Evolutionary conservation across 1,140 invertebrate species (phyloP), one percentile per base, ranked within the genome.

Genomic region (Homarus americanus): DNA sequence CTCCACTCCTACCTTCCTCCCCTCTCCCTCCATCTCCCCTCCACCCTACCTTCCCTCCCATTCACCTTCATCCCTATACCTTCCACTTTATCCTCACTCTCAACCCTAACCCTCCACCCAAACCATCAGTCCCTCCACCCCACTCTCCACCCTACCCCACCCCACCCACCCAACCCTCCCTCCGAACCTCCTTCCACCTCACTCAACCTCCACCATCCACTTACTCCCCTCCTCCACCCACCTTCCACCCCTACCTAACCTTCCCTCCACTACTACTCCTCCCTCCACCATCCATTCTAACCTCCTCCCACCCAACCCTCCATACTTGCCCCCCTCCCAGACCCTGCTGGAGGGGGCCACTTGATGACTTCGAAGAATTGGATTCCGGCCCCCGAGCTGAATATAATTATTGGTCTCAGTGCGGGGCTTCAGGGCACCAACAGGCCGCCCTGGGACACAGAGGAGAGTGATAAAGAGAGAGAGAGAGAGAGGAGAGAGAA

Each of bases 341-440:
- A 20, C 53, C 53, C 17, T 15, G 53, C 53, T 58, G 9, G 79
- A 28, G 34, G 69, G 41, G 17, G 87, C 38, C 49, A 66, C 69
- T 49, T 79, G 76, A 20, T 89, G 87, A 89, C 87, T 89, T 82
- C 87, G 87, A 89, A 89, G 87, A 89, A 89, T 89, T 89, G 87
- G 87, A 89, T 89, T 89, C 69, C 38, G 32, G 12, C 38, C 87
- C 87, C 66, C 63, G 40, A 79, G 79, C 79, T 63, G 87, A 89
- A 89, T 89, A 89, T 82, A 89, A 89, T n/a, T n/a, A 89, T 89
- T 89, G 87, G 38, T 38, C 40, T 73, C 41, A 40, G 79, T 34
- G 63, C 38, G 40, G 87, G 78, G 79, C 79, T 82, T 63, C 24
- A 34, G 83, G 83, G 83, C 24, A 34, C 66, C 15, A 49, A 36